Evolutionary conservation across 2,797 vertebrate genomes (phyloP).

Genomic region (Moxostoma hubbsi): DNA sequence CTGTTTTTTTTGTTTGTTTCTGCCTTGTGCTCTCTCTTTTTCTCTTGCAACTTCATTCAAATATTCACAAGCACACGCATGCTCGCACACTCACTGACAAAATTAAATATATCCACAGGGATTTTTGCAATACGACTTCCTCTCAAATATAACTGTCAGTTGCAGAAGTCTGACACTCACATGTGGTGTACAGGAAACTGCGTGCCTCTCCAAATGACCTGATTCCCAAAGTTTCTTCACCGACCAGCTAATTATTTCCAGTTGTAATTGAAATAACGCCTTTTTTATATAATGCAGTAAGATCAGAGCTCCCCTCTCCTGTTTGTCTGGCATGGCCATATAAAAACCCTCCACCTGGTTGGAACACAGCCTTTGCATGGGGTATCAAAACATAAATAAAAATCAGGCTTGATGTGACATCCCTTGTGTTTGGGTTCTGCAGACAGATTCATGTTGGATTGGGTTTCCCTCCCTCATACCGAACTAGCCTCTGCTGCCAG

Average conservation of each 20-base stretch:
- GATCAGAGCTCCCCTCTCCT: constrained; percentile 64
- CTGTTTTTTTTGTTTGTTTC: constrained; percentile 43
- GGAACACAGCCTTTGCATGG: too few species aligned
- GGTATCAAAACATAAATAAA: constrained; percentile 73
- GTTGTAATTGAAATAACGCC: constrained; percentile 76
- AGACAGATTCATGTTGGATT: constrained; percentile 71
- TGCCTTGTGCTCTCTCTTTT: constrained; percentile 18
- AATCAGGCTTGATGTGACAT: constrained; percentile 81
- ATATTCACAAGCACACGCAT: not conserved
- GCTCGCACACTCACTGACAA: constrained; percentile 2
- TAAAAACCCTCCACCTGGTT: too few species aligned
- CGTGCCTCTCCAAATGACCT: constrained; percentile 68
- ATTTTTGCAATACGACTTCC: constrained; percentile 48
- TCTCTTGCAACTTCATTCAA: constrained; percentile 26
- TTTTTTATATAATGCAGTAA: constrained; percentile 50
- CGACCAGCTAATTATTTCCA: constrained; percentile 79
- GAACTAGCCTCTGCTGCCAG: constrained; percentile 72
- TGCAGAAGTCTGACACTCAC: constrained; percentile 65
- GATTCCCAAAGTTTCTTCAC: constrained; percentile 69
- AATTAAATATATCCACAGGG: constrained; percentile 45
- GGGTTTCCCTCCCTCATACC: constrained; percentile 67
- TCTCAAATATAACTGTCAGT: constrained; percentile 67
- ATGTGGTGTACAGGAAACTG: constrained; percentile 69
- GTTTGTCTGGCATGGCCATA: constrained; percentile 68
- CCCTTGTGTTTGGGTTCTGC: constrained; percentile 58